phyloP scores from a whole-genome alignment of 2,888 invertebrate species.

The Epinotia nisella region DNA sequence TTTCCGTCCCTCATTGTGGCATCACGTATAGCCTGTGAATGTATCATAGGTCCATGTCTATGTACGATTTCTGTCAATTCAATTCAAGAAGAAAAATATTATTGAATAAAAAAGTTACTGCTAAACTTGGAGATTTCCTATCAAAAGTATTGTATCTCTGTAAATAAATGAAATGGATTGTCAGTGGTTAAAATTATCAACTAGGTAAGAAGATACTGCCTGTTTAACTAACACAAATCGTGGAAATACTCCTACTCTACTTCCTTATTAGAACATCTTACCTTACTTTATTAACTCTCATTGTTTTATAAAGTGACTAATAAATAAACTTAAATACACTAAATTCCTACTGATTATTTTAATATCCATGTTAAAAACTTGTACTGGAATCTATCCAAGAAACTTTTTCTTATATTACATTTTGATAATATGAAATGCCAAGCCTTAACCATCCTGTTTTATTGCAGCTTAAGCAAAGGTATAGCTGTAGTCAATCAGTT shows the following conservation, averaged over 20 bases:
- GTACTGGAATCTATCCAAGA: background rate
- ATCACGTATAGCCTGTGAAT: too few species aligned
- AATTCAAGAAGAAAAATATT: background rate
- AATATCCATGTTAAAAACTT: too few species aligned
- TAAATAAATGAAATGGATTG: conserved; percentile 56
- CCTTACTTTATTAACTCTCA: background rate
- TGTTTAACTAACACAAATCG: background rate
- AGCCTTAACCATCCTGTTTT: conserved; percentile 38
- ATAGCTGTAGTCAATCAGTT: conserved; percentile 66
- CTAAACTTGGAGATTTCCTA: background rate
- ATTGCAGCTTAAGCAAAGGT: conserved; percentile 71
- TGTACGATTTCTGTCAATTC: background rate
- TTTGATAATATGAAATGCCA: background rate
- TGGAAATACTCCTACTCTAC: background rate
- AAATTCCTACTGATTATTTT: too few species aligned
- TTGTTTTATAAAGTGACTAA: background rate
- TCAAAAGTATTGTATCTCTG: background rate
- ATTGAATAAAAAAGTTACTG: background rate
- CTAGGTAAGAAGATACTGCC: conserved; percentile 55
- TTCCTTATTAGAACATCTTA: background rate
- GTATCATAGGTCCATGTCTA: too few species aligned
- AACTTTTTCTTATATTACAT: background rate
- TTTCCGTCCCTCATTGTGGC: too few species aligned
- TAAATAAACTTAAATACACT: too few species aligned
- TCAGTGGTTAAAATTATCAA: conserved; percentile 67